These are phyloP conservation scores for Ciona savignyi DNA, from an alignment of 23 tunicate species.

Conservation along the genomic window DNA sequence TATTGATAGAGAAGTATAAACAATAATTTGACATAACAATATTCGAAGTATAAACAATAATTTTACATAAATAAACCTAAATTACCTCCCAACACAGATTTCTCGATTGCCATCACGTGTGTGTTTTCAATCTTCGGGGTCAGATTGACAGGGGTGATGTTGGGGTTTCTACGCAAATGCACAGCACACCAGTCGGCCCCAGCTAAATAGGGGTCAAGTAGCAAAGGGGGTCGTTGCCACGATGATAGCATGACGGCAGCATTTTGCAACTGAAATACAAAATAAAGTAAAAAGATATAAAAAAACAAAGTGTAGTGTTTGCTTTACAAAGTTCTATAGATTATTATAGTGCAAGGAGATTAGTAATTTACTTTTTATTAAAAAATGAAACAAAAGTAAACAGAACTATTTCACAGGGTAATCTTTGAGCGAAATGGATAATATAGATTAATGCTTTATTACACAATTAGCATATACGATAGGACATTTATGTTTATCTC, in stretches of 20 bases:
- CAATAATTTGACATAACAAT: neutral
- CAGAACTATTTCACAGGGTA: too few relatives aligned
- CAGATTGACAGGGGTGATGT: constrained; percentile 69
- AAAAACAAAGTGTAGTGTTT: neutral
- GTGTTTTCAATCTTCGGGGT: constrained; percentile 35
- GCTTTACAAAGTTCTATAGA: neutral
- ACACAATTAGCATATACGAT: too few relatives aligned
- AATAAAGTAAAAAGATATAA: neutral
- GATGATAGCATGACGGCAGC: constrained; percentile 73
- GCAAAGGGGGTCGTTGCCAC: constrained; percentile 89
- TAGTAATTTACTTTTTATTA: too few relatives aligned
- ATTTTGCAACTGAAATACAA: constrained; percentile 54
- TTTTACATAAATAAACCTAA: neutral
- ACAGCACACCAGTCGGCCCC: constrained; percentile 89
- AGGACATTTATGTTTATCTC: too few relatives aligned
- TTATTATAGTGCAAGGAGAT: neutral
- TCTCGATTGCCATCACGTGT: constrained; percentile 67
- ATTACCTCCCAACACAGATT: constrained; percentile 65
- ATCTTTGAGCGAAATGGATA: too few relatives aligned
- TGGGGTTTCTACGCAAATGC: constrained; percentile 40
- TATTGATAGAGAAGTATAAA: neutral
- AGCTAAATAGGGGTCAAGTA: constrained; percentile 66
- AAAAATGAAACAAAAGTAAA: too few relatives aligned
- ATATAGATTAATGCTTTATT: too few relatives aligned
- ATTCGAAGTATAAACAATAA: neutral